phyloP scores from a whole-genome alignment of 2,888 invertebrate genomes.

The Serrognathus titanus region DNA sequence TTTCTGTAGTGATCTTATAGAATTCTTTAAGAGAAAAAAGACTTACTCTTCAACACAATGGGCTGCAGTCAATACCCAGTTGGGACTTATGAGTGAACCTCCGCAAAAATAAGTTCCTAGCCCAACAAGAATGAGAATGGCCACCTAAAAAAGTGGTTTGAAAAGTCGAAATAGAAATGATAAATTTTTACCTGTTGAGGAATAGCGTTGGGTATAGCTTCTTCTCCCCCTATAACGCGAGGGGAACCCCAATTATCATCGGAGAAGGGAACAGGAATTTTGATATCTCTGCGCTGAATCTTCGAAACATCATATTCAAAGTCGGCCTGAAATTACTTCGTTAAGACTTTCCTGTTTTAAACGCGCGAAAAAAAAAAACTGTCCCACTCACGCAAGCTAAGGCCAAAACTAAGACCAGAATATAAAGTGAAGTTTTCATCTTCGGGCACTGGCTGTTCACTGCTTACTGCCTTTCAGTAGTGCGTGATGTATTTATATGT shows the following conservation, averaged over 20 bases:
- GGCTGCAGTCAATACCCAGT: slow-evolving; percentile 55
- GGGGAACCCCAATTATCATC: background rate
- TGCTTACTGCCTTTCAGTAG: too few relatives aligned
- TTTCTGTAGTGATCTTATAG: slow-evolving; percentile 17
- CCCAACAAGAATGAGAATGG: slow-evolving; percentile 16
- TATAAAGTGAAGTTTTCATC: too few relatives aligned
- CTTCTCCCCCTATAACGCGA: slow-evolving; percentile 2
- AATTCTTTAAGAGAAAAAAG: background rate
- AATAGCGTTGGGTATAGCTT: background rate
- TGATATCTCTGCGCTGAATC: too few relatives aligned
- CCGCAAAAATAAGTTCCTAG: slow-evolving; percentile 53
- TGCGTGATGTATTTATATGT: too few relatives aligned
- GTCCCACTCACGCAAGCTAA: too few relatives aligned
- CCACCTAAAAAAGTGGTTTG: slow-evolving; percentile 13
- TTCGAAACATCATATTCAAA: too few relatives aligned
- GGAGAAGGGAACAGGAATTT: too few relatives aligned
- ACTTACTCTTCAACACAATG: slow-evolving; percentile 43
- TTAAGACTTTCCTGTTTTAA: too few relatives aligned
- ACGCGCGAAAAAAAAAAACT: too few relatives aligned
- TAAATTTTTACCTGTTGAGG: background rate
- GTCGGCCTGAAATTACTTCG: background rate
- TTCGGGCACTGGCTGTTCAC: too few relatives aligned
- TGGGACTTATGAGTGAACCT: slow-evolving; percentile 49
- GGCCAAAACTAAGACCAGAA: too few relatives aligned
- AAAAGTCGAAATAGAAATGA: background rate